phyloP scores from a whole-genome alignment of 2,113 vertebrate species.

The Corythornis cristatus region DNA sequence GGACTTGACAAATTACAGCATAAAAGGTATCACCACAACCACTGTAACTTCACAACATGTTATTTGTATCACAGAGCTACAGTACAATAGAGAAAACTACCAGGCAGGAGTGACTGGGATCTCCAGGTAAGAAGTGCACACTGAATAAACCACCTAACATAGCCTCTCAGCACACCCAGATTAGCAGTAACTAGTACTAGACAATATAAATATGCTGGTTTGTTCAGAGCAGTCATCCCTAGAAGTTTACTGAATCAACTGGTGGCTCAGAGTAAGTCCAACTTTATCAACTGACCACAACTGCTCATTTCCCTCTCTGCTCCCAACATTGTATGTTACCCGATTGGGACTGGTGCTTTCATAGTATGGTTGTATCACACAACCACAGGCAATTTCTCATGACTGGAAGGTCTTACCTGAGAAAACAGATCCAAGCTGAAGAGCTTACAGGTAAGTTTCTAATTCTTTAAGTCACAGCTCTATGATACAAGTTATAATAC shows the following conservation, averaged over 20 bases:
- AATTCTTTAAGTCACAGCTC: background rate
- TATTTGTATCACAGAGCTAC: background rate
- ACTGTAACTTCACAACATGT: background rate
- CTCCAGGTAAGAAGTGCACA: background rate
- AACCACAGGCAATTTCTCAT: background rate
- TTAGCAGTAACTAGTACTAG: background rate
- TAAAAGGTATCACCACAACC: background rate
- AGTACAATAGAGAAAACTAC: background rate
- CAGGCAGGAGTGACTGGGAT: background rate
- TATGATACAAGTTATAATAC: background rate
- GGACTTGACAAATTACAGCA: background rate
- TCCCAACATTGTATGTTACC: fast-evolving
- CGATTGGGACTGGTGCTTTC: background rate
- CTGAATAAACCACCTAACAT: background rate
- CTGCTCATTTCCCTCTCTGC: background rate
- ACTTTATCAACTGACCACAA: background rate
- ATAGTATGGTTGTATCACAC: background rate
- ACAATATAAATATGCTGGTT: background rate
- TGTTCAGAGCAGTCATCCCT: background rate
- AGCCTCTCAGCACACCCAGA: background rate
- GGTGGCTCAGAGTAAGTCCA: background rate
- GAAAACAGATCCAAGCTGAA: background rate
- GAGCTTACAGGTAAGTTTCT: background rate
- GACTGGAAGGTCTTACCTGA: background rate
- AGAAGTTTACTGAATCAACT: background rate